phyloP scores from a whole-genome alignment of 2,888 invertebrate genomes.

The Blastobasis lacticolella region DNA sequence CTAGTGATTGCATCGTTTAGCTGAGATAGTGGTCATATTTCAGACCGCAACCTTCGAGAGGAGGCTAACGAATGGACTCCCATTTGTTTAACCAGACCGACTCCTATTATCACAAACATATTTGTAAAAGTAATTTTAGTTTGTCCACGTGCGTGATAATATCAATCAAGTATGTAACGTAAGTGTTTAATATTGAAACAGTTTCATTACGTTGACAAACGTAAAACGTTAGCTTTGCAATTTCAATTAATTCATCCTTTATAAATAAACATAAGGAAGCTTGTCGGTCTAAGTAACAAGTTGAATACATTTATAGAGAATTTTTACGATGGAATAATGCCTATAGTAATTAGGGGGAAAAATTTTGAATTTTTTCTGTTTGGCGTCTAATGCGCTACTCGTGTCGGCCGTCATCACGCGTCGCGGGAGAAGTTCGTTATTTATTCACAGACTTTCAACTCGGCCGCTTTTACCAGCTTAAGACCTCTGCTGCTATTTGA shows the following conservation, averaged over 20 bases:
- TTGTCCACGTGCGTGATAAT: too few relatives aligned
- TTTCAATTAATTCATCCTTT: background rate
- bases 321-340: too few relatives aligned
- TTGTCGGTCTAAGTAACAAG: constrained; percentile 27
- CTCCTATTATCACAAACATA: constrained; percentile 13
- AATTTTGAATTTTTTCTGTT: constrained; percentile 50
- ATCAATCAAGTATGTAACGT: too few relatives aligned
- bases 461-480: constrained; percentile 49
- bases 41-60: constrained; percentile 45
- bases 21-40: constrained; percentile 63
- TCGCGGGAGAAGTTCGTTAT: constrained; percentile 70
- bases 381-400: constrained; percentile 69
- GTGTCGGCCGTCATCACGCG: constrained; percentile 72
- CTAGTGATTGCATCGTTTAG: constrained; percentile 67
- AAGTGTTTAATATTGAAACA: too few relatives aligned
- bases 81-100: constrained; percentile 41
- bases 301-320: constrained; percentile 11
- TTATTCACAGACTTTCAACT: constrained; percentile 66
- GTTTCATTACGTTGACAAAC: too few relatives aligned
- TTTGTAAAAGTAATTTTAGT: too few relatives aligned
- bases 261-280: constrained; percentile 5
- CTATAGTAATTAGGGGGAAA: constrained; percentile 41
- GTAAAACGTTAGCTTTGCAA: too few relatives aligned
- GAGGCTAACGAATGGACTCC: constrained; percentile 52
- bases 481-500: constrained; percentile 36